A percentile compares a stretch with the other conserved stretches of the same genome.
phyloP scores from a whole-genome alignment of 2,797 vertebrate species.

The Lutjanus campechanus region DNA sequence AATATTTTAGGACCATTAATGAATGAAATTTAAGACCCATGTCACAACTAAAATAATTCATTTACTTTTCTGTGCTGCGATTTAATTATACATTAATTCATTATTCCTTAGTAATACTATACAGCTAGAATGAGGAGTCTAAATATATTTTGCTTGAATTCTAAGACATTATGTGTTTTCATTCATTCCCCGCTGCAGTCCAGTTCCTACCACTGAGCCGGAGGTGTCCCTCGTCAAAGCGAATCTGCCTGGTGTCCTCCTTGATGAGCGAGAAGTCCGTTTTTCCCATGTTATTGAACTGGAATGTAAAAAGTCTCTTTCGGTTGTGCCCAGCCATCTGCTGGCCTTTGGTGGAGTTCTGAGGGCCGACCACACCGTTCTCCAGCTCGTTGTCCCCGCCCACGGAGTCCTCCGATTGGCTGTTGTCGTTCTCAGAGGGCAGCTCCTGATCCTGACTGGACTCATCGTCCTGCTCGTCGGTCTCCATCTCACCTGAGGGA shows the following conservation, averaged over 20 bases:
- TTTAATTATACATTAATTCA: background rate
- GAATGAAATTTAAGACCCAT: too few relatives aligned
- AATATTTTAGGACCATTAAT: too few relatives aligned
- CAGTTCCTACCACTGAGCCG: slow-evolving; percentile 91
- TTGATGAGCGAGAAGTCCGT: slow-evolving; percentile 95
- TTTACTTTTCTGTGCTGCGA: slow-evolving; percentile 1
- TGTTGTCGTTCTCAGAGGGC: slow-evolving; percentile 98
- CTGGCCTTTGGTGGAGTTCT: slow-evolving; percentile 91
- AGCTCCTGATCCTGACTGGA: slow-evolving; percentile 99
- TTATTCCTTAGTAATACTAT: background rate
- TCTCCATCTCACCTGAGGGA: slow-evolving; percentile 96
- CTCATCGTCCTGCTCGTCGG: slow-evolving; percentile 97
- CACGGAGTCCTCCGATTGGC: slow-evolving; percentile 98
- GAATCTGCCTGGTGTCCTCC: slow-evolving; percentile 95
- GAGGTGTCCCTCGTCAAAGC: slow-evolving; percentile 95
- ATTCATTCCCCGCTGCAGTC: background rate
- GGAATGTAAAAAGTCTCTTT: slow-evolving; percentile 98
- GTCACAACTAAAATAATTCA: background rate
- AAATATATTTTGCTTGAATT: background rate
- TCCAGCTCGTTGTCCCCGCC: slow-evolving; percentile 97
- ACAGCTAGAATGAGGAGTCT: too few relatives aligned
- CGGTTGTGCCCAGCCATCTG: slow-evolving; percentile 86
- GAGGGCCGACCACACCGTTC: slow-evolving; percentile 89
- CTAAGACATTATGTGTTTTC: background rate
- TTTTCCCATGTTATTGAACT: slow-evolving; percentile 98